Percentiles rank a stretch among this genome's conserved stretches.
Evolutionary conservation across 23 tunicate genomes (phyloP).

Genomic region (Halocynthia roretzi): DNA sequence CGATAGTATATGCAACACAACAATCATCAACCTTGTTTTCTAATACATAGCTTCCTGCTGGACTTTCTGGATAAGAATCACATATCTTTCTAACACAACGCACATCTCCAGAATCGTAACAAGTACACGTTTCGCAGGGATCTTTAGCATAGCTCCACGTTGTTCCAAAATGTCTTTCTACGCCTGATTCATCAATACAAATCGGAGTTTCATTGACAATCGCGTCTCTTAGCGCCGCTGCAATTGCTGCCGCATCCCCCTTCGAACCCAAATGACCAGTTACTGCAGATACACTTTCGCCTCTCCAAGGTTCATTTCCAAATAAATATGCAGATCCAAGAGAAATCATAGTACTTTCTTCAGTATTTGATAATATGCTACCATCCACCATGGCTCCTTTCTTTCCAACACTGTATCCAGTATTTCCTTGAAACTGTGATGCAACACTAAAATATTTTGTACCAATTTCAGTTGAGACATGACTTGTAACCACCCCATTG

Average conservation of each 20-base stretch:
- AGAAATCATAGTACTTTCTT: constrained; percentile 35
- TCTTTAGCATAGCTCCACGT: constrained; percentile 62
- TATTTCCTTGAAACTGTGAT: constrained; percentile 37
- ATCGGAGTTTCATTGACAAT: constrained; percentile 54
- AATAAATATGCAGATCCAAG: constrained; percentile 57
- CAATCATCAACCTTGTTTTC: constrained; percentile 74
- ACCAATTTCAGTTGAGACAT: constrained; percentile 24
- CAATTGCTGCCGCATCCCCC: constrained; percentile 50
- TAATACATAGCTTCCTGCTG: constrained; percentile 73
- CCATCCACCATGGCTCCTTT: constrained; percentile 18
- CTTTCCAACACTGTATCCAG: constrained; percentile 64
- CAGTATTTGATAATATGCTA: constrained; percentile 49
- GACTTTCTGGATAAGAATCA: constrained; percentile 87
- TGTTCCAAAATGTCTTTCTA: constrained; percentile 74
- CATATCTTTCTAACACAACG: constrained; percentile 58
- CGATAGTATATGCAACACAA: constrained; percentile 66
- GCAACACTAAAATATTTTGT: constrained; percentile 25
- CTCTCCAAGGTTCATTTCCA: background rate
- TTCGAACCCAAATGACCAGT: constrained; percentile 20
- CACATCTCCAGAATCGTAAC: constrained; percentile 43
- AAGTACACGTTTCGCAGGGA: constrained; percentile 78
- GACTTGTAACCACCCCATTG: constrained; percentile 67
- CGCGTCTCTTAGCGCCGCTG: constrained; percentile 42
- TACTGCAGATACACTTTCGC: constrained; percentile 7
- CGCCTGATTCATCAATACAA: constrained; percentile 83